Base-by-base conservation (phyloP, 23 tunicate species). In the Phallusia fumigata region DNA sequence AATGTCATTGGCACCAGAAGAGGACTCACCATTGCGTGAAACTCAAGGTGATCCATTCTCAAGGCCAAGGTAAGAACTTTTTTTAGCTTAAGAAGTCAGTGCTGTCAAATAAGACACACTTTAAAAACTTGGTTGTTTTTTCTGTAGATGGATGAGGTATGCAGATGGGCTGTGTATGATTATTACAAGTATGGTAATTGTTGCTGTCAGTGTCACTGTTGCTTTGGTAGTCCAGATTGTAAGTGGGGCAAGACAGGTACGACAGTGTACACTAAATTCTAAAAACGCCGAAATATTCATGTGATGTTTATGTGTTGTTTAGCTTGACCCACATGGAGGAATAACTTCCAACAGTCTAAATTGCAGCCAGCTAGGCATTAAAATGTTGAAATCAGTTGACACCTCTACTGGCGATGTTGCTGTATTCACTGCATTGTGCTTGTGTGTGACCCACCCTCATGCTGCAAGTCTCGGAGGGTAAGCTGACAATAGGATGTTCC, bases 381-480 rank as follows among this genome's bases (percentile, higher is more conserved):
- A 88, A 0, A 13, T 84, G 31, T 58, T 93, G 35, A 45, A 52
- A 35, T 75, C 80, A 10, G 36, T 47, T 0, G 74, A 78, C 44
- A 84, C 81, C 30, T 88, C 98, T 0, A 65, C 87, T 16, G 83
- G 73, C 11, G 98, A 93, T 81, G 93, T 82, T 1, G 98, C 93
- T 2, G 69, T 93, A 0, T 35, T 88, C 11, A 79, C 93, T 21
- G 78, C 93, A 3, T 79, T 93, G 65, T 93, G 98, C 69, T 44
- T 93, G 18, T 79, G 81, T 49, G 78, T 93, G 31, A 77, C 83
- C 24, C 92, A 93, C 26, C 93, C 93, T 19, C 98, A 93, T 53
- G 84, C 88, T 35, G 93, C 95, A 30, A 81, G 90, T 40, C 33
- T 93, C 22, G 98, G 98, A 76, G 98, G 98, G 98, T 93, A 33